These are phyloP conservation scores for Euzetes globulus DNA, from an alignment of 2,888 invertebrate genomes.

Conservation along the genomic window DNA sequence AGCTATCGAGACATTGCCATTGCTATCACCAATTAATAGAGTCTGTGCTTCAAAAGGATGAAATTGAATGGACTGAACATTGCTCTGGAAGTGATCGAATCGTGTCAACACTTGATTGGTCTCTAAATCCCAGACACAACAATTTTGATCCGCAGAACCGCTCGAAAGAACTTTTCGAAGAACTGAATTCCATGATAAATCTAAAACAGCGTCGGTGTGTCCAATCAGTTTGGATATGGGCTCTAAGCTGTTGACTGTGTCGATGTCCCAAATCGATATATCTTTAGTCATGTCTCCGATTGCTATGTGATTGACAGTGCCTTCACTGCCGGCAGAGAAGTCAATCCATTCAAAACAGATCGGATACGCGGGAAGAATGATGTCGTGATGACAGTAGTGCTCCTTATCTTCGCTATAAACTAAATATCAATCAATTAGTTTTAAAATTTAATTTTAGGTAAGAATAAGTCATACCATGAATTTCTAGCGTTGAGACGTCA, in stretches of 20 bases:
- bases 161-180: constrained; percentile 78
- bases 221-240: constrained; percentile 76
- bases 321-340: constrained; percentile 68
- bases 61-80: constrained; percentile 73
- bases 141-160: constrained; percentile 80
- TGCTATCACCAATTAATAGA: constrained; percentile 73
- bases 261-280: constrained; percentile 95
- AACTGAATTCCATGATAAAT: constrained; percentile 75
- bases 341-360: constrained; percentile 86
- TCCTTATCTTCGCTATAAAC: constrained; percentile 60
- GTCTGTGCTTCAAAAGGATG: constrained; percentile 74
- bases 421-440: constrained; percentile 58
- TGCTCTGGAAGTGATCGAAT: constrained; percentile 66
- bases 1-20: constrained; percentile 50
- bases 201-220: constrained; percentile 82
- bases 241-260: constrained; percentile 81
- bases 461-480: constrained; percentile 58
- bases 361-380: constrained; percentile 78
- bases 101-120: constrained; percentile 66
- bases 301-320: constrained; percentile 68
- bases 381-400: constrained; percentile 89
- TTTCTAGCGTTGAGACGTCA: constrained; percentile 77
- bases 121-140: constrained; percentile 86
- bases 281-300: constrained; percentile 85
- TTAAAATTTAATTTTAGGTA: constrained; percentile 42